Evolutionary conservation across 2,888 invertebrate genomes (phyloP), one percentile per base, ranked within the genome.

Genomic region (Carpatolechia fugitivella): DNA sequence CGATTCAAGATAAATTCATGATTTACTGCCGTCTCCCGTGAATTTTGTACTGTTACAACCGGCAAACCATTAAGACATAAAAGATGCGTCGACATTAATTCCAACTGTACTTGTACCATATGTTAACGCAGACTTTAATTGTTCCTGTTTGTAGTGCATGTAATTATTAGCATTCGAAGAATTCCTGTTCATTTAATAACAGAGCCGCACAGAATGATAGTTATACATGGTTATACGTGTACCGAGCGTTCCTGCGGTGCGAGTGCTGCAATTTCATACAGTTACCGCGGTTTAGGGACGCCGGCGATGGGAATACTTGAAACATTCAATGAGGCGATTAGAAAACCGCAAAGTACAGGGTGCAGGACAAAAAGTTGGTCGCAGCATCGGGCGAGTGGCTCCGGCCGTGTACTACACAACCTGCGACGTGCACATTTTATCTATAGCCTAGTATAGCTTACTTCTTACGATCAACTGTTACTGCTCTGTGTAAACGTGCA

Each of bases 241-340:
- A 63, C 69, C 66, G 61, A 72, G 64, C 65, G 65, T 70, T 66
- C 58, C 64, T 60, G 60, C 57, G 59, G 64, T 61, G 65, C 69
- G 65, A 69, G 65, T 65, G 61, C 64, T 68, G 72, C 68, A 72
- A 76, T 78, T 78, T 76, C 68, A 68, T 76, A 80, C 78, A 78
- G 80, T 80, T 80, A 81, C 54, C 69, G 76, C 68, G 74, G 75
- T 75, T 79, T 76, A 80, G 78, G 77, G 79, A 77, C 78, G 72
- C 64, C 64, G 66, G 63, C 62, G 31, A 24, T 71, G 70, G 68
- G 70, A 80, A 75, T 69, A 60, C 65, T 68, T 69, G 65, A 61
- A 61, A 65, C 58, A 58, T 62, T 63, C 64, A 68, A 71, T 70
- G 72, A 69, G 65, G 70, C 66, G 60, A 64, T 72, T 74, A 77